These are phyloP conservation scores for Myotis planiceps DNA, from an alignment of 2,797 vertebrate species.

Conservation along the genomic window DNA sequence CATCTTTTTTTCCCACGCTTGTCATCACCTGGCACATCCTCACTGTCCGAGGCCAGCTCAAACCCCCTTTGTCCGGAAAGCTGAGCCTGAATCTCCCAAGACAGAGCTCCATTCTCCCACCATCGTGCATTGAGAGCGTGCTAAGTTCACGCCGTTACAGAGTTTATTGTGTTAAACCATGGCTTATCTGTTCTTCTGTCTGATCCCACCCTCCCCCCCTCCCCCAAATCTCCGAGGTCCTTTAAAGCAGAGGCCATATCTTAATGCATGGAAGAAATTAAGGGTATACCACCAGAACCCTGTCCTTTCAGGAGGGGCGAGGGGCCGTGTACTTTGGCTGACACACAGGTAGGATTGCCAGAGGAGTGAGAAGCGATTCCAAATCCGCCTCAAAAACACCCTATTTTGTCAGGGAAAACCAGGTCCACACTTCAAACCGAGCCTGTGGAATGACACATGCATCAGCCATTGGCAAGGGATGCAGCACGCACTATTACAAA, in stretches of 20 bases:
- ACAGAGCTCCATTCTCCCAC: background rate
- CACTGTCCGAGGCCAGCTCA: background rate
- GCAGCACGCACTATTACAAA: conserved; percentile 45
- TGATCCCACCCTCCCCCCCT: background rate
- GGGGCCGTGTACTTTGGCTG: conserved; percentile 56
- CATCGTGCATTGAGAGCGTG: rapidly evolving
- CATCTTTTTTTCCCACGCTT: background rate
- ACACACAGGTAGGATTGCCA: background rate
- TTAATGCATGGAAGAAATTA: background rate
- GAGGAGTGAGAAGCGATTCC: conserved; percentile 30
- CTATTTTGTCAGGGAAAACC: conserved; percentile 64
- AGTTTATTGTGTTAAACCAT: background rate
- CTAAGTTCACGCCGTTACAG: rapidly evolving
- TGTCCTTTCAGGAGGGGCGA: background rate
- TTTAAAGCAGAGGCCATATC: background rate
- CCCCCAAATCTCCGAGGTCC: background rate
- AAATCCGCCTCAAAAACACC: conserved; percentile 49
- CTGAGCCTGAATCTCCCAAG: background rate
- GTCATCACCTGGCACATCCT: background rate
- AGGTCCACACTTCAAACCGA: conserved; percentile 63
- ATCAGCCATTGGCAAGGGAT: conserved; percentile 54
- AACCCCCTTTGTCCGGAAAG: background rate
- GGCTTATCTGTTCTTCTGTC: background rate
- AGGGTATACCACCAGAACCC: background rate
- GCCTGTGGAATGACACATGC: conserved; percentile 47